Base-by-base conservation (phyloP, 2,888 invertebrate species). In the Pyrgus malvae region DNA sequence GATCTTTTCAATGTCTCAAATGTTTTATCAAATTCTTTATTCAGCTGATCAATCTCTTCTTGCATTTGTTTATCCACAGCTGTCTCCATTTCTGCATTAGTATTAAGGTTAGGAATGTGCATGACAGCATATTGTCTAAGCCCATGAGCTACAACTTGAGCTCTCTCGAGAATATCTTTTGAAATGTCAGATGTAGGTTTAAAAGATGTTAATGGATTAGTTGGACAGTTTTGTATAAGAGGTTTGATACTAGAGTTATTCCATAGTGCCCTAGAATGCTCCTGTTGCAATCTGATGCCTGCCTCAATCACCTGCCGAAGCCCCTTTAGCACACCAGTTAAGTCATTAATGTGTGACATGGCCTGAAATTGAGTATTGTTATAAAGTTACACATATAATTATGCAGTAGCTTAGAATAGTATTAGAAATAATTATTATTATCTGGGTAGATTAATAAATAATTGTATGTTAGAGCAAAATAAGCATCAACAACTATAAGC, bases 81-180 rank as follows among this genome's bases (percentile, higher is more conserved):
- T 1, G 67, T 50, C 29, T 67, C 66, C 27, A 42, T 67, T 16
- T 76, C 75, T 65, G 62, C 17, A 57, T 69, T 67, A 58, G 64
- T 56, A 56, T 71, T 76, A 16, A 78, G 69, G 62, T 78, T 81
- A 64, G 85, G 80, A 35, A 80, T 68, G 61, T 80, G 67, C 80
- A 88, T 74, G 14, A 72, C 60, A 40, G 86, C 80, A 66, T 94
- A 94, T 61, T 93, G 92, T 61, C 89, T 90, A 38, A 96, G 74
- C 21, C 97, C 96, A 66, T 93, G 92, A 35, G 92, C 90, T 14
- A 97, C 94, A 40, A 95, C 94, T 63, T 91, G 87, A 3, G 94
- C 88, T 65, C 95, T 90, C 66, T 94, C 93, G 2, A 92, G 66
- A 3, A 94, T 61, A 16, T 92, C 87, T 66, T 78, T 79, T 23